Base-by-base conservation (phyloP, 1,140 invertebrate species). In the Condylostylus longicornis region DNA sequence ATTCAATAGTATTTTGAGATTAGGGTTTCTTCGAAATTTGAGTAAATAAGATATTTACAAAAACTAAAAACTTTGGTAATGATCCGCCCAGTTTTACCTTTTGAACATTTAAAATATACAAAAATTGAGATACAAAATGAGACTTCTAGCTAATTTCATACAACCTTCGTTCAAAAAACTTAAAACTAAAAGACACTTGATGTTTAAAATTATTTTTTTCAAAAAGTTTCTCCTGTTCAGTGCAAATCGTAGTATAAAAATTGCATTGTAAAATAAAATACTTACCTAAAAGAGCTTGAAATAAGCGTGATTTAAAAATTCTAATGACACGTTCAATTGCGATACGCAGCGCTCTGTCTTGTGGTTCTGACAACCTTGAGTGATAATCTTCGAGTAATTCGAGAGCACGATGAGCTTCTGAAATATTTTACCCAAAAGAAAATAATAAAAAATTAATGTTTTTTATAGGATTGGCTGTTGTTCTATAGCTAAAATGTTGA, bases 361-460 rank as follows among this genome's bases (percentile, higher is more conserved):
- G 84, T 15, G 89, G 83, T 57, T 82, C 80, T 29, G 77, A 82
- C 48, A 97, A 67, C 58, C 90, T 87, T 40, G 80, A 79, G 64
- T 95, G 89, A 65, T 97, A 97, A 62, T 97, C 93, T 69, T 98
- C 93, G 49, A 98, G 72, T 49, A 97, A 71, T 70, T 96, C 91
- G 51, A 98, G 69, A 42, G 93, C 93, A 64, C 90, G 74, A 64
- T 97, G 90, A 63, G 93, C 91, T 71, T 96, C 93, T 95, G 77
- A 25, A 74, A 70, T 41, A 22, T 56, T n/a, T 10, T 30, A 28
- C 3, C 29, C 20, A 35, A 35, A 36, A n/a, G 15, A 34, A 43
- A 23, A 30, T 36, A 14, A 38, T n/a, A n/a, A n/a, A n/a, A n/a
- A n/a, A n/a, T n/a, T n/a, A n/a, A n/a, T n/a, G n/a, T n/a, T n/a